A percentile compares a stretch with the other conserved stretches of the same genome.
These are phyloP conservation scores for Limosa lapponica DNA, from an alignment of 2,797 vertebrate species.

Conservation along the genomic window DNA sequence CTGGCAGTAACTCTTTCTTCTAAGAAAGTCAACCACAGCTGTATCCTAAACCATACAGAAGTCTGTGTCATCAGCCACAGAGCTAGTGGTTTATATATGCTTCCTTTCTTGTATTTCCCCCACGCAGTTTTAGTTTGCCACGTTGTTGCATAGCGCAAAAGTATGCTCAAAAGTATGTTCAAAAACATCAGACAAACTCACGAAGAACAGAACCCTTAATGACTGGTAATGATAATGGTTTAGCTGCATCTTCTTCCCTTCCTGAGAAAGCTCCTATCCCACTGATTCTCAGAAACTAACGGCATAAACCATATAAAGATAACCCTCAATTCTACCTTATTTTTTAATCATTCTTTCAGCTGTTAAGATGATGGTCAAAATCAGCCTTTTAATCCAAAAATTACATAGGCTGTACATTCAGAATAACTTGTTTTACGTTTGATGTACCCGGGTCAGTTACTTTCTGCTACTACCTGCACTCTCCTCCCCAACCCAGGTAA, in stretches of 20 bases:
- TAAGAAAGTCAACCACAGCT: constrained; percentile 45
- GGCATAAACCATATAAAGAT: not conserved
- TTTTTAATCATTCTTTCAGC: not conserved
- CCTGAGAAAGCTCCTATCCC: not conserved
- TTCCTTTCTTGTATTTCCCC: constrained; percentile 25
- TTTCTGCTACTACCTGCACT: not conserved
- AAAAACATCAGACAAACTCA: not conserved
- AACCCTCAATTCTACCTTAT: not conserved
- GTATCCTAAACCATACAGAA: not conserved
- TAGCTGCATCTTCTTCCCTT: not conserved
- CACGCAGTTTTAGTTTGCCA: not conserved
- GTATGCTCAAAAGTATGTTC: not conserved
- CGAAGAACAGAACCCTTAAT: not conserved
- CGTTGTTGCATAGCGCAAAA: not conserved
- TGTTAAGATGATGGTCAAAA: not conserved
- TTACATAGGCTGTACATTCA: not conserved
- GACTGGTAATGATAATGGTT: not conserved
- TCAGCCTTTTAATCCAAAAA: not conserved
- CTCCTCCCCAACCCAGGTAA: not conserved
- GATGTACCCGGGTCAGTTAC: not conserved
- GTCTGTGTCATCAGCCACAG: not conserved
- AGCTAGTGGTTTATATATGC: not conserved
- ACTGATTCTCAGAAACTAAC: not conserved
- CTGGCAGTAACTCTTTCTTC: constrained; percentile 1
- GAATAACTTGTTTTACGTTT: not conserved